Conservation (phyloP, 2,113 vertebrate species). For the Anser brachyrhynchus region DNA sequence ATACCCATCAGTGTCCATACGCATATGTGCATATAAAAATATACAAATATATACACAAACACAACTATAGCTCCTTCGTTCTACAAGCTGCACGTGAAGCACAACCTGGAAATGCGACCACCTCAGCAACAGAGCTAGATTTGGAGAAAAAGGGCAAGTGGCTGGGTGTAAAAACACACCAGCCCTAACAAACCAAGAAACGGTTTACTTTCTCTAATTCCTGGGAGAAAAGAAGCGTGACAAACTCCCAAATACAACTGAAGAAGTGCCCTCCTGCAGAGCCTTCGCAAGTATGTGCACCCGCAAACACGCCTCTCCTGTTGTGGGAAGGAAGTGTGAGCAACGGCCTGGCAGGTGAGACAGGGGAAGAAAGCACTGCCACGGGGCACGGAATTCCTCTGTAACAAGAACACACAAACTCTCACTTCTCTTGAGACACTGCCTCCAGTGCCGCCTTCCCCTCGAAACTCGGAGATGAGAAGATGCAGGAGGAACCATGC, state of each 20-base stretch:
- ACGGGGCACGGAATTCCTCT: accelerated
- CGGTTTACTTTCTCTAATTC: accelerated
- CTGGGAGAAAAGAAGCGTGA: not conserved
- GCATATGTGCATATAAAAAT: not conserved
- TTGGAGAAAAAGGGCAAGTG: not conserved
- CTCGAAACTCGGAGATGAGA: constrained; percentile 81
- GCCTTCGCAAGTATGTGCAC: accelerated
- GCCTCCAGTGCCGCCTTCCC: constrained; percentile 81
- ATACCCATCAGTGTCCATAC: accelerated
- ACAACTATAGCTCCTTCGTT: not conserved
- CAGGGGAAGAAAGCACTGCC: not conserved
- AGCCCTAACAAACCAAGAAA: not conserved
- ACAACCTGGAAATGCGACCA: not conserved
- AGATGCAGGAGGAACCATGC: constrained; percentile 80
- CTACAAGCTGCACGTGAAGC: not conserved
- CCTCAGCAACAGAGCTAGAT: not conserved
- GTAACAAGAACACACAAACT: not conserved
- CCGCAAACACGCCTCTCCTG: not conserved
- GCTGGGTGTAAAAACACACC: not conserved
- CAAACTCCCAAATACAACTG: not conserved
- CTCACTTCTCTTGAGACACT: constrained; percentile 86
- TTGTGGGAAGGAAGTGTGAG: accelerated
- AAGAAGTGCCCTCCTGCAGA: not conserved
- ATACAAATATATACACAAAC: not conserved
- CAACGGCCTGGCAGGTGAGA: accelerated